Conservation (phyloP, 2,797 vertebrate species). For the Halcyon smyrnensis region DNA sequence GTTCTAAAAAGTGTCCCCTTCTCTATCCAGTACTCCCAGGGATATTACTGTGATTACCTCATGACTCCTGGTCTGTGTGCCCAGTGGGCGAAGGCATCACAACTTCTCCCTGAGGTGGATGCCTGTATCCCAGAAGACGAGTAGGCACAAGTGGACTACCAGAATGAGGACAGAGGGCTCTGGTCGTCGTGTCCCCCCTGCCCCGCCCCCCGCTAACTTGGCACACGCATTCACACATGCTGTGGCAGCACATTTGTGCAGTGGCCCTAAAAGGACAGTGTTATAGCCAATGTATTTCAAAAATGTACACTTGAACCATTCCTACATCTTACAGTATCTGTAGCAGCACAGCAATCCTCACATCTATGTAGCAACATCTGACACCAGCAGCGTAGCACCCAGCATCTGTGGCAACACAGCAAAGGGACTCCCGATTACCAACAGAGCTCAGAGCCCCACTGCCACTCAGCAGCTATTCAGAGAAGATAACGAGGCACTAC, state of each 20-base stretch:
- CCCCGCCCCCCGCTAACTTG: too few relatives aligned
- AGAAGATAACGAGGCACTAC: rapidly evolving
- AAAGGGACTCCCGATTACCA: background rate
- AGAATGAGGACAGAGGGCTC: background rate
- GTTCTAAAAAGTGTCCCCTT: background rate
- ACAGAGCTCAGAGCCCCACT: background rate
- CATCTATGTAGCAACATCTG: background rate
- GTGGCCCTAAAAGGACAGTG: background rate
- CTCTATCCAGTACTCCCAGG: background rate
- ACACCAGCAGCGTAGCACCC: background rate
- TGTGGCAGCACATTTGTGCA: background rate
- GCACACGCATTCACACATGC: background rate
- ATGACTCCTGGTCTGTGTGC: background rate
- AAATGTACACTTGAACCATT: background rate
- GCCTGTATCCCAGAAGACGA: background rate
- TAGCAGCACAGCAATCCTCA: background rate
- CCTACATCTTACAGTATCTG: background rate
- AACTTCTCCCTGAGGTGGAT: background rate
- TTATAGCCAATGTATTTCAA: background rate
- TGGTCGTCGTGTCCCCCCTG: background rate
- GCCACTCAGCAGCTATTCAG: background rate
- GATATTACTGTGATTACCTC: background rate
- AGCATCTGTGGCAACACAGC: background rate
- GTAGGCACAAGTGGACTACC: background rate
- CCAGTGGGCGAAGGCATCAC: background rate